Evolutionary conservation across 2,797 vertebrate genomes (phyloP), one percentile per base, ranked within the genome.

Genomic region (Xenopus petersii): DNA sequence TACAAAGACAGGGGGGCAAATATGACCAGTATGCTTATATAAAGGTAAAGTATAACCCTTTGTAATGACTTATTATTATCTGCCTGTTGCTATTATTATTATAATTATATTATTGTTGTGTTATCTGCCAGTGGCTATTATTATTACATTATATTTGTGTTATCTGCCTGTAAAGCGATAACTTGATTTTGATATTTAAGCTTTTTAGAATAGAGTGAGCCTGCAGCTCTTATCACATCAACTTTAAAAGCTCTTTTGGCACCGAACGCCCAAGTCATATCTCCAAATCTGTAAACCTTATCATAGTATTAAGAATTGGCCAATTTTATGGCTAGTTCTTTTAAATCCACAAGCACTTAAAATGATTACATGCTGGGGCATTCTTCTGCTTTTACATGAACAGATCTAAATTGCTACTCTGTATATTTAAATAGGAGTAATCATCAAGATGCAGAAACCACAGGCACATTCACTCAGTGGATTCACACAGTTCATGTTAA

Each of bases 191-290:
- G 1, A 16, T 56, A 17, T 17, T 16, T 56, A 56, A 16, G 15
- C 15, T 17, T 56, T 56, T 17, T 56, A 17, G 33, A 42, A 42
- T 54, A 67, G 47, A 54, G 1, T 16, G 10, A 10, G 12, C 13
- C 48, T 33, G 8, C 12, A 64, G 24, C 17, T 71, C 61, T 51
- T 59, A 70, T 60, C 74, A 64, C 11, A 42, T 24, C 13, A 49
- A 16, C 26, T 64, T 58, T 65, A 71, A 75, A 71, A 71, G 74
- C 68, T 60, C 42, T 71, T 51, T 58, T 75, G 74, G 67, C 68
- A 65, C 15, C 12, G 12, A 24, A 33, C 11, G 47, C 48, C 48
- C 60, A 33, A 12, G 17, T 5, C 17, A 36, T 48, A 64, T 62
- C 60, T 47, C 67, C 15, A 26, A 68, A 54, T 69, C 58, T 60